Evolutionary conservation across 2,797 vertebrate genomes (phyloP), one percentile per base, ranked within the genome.

Genomic region (Lemur catta): DNA sequence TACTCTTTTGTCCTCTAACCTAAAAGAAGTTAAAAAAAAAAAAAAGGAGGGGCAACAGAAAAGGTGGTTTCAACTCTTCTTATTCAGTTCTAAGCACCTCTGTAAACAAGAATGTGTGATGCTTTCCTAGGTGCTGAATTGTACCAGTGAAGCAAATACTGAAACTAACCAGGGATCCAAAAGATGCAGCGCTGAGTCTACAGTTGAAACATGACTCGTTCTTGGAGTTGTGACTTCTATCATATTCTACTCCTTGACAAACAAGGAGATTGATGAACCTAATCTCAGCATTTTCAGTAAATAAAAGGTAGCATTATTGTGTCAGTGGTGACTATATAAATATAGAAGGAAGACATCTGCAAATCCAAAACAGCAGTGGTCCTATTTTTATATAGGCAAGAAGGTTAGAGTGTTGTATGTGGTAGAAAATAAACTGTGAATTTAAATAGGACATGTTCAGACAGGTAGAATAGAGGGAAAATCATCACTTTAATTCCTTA

Each of bases 371-470:
- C 65, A 87, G 24, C 12, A 74, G 3, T 7, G 30, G 24, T 89
- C n/a, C 22, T 80, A 22, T n/a, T 89, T 95, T 95, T 80, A 81
- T 48, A 41, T 18, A 38, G 30, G 24, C 35, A 89, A 80, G 30
- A 14, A 35, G 14, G 14, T 18, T 28, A n/a, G 24, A 79, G 26
- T 80, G 48, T 41, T 80, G 90, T 38, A 52, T 38, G 7, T 41
- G 24, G 1, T 15, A 79, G 50, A 89, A 95, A 95, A 75, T 75
- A n/a, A 78, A 92, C 50, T 79, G 38, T 46, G 24, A 89, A 93
- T 95, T 69, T 90, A 63, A 93, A 95, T 22, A 80, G 63, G 41
- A 84, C 50, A 35, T 94, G 72, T 88, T 76, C 48, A 89, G 86
- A 72, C 86, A 97, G 79, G 72, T 69, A 84, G 13, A 14, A 35